Evolutionary conservation across 2,888 invertebrate genomes (phyloP).

Genomic region (Apomyelois bistriatella): DNA sequence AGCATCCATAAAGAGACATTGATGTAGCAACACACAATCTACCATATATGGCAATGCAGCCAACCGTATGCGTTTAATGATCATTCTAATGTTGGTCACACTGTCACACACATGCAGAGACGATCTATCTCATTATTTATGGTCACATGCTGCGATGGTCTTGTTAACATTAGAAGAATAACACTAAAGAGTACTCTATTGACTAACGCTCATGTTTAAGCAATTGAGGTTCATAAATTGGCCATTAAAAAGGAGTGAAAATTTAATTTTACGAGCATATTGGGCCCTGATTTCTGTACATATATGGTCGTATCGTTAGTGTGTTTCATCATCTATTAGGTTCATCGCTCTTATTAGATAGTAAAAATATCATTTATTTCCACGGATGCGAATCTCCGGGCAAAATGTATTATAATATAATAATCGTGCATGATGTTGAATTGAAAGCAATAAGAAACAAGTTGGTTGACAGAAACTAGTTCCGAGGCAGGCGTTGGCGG

Average conservation of each 20-base stretch:
- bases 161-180: background rate
- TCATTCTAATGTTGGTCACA: conserved; percentile 19
- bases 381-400: too few relatives aligned
- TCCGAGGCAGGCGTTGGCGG: conserved; percentile 21
- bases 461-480: background rate
- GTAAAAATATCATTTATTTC: too few relatives aligned
- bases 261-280: too few relatives aligned
- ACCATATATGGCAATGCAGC: conserved; percentile 34
- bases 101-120: background rate
- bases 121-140: background rate
- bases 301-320: too few relatives aligned
- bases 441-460: background rate
- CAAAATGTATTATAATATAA: too few relatives aligned
- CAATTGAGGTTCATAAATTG: background rate
- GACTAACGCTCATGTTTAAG: background rate
- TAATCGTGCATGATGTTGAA: background rate
- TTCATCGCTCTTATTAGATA: too few relatives aligned
- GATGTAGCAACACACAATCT: conserved; percentile 30
- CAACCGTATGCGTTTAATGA: conserved; percentile 30
- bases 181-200: background rate
- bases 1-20: conserved; percentile 26
- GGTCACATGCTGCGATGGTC: conserved; percentile 18
- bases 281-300: too few relatives aligned
- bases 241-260: too few relatives aligned
- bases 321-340: too few relatives aligned